Conservation (phyloP, 2,888 invertebrate genomes). For the Lithodes maja region DNA sequence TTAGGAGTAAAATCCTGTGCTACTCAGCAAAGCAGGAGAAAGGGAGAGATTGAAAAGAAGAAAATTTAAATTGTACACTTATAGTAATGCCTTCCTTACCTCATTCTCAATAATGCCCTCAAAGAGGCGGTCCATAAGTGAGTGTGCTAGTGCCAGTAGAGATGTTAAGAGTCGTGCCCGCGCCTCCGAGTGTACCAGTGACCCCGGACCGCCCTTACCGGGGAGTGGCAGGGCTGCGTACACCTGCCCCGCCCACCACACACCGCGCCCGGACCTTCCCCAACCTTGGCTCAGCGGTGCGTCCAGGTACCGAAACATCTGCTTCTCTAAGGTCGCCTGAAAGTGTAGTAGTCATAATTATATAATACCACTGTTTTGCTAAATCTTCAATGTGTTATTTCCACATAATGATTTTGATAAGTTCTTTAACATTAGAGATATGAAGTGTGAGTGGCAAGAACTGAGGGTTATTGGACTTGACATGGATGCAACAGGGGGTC, state of each 20-base stretch:
- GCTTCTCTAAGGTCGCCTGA: constrained; percentile 38
- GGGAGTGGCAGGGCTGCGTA: constrained; percentile 47
- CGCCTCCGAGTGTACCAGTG: constrained; percentile 38
- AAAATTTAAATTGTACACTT: not conserved
- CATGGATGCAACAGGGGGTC: too few relatives aligned
- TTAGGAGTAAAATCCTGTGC: not conserved
- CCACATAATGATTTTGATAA: too few relatives aligned
- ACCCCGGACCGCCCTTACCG: constrained; percentile 28
- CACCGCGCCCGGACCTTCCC: not conserved
- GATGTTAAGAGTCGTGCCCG: constrained; percentile 36
- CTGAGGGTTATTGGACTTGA: too few relatives aligned
- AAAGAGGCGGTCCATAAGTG: constrained; percentile 45
- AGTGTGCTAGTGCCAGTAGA: constrained; percentile 42
- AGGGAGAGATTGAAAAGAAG: not conserved
- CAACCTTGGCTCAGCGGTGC: not conserved
- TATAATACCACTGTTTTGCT: too few relatives aligned
- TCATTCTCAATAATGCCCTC: constrained; percentile 56
- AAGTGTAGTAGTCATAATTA: not conserved
- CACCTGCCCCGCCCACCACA: constrained; percentile 34
- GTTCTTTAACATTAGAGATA: too few relatives aligned
- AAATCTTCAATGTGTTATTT: too few relatives aligned
- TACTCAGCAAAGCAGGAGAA: not conserved
- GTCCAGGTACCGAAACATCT: constrained; percentile 40
- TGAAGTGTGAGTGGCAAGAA: too few relatives aligned
- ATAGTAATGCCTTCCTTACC: constrained; percentile 16